phyloP scores from a whole-genome alignment of 2,888 invertebrate genomes.

The Orchestes rusci region DNA sequence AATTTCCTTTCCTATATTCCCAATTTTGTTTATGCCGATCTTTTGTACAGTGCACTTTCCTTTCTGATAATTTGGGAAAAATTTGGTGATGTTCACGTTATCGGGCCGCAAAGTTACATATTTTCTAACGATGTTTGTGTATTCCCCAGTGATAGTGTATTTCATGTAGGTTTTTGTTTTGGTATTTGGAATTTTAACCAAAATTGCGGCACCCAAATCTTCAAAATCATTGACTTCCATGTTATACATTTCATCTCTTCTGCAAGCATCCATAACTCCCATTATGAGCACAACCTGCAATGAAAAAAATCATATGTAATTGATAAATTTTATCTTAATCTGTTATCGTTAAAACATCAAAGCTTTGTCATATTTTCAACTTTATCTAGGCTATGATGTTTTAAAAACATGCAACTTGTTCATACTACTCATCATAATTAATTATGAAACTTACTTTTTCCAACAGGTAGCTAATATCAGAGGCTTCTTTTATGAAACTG shows the following conservation, averaged over 20 bases:
- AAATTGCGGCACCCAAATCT: too few relatives aligned
- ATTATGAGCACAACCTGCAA: constrained; percentile 19
- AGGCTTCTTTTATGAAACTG: constrained; percentile 21
- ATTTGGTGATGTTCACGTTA: background rate
- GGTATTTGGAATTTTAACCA: too few relatives aligned
- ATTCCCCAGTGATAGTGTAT: too few relatives aligned
- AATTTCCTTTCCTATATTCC: constrained; percentile 11
- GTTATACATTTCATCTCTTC: constrained; percentile 22
- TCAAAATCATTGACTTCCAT: constrained; percentile 20
- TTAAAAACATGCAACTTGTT: too few relatives aligned
- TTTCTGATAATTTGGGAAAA: constrained; percentile 10
- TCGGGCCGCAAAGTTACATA: constrained; percentile 5
- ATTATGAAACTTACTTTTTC: too few relatives aligned
- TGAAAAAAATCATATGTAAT: background rate
- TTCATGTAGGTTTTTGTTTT: too few relatives aligned
- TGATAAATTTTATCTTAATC: background rate
- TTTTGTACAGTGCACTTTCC: constrained; percentile 11
- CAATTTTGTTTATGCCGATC: constrained; percentile 15
- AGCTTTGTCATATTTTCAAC: too few relatives aligned
- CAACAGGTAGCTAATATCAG: constrained; percentile 19
- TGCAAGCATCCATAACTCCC: constrained; percentile 21
- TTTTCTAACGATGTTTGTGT: too few relatives aligned
- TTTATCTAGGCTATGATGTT: too few relatives aligned
- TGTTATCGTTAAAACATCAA: too few relatives aligned
- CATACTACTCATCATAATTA: too few relatives aligned